Evolutionary conservation across 2,113 vertebrate genomes (phyloP).

Genomic region (Pseudopipra pipra): DNA sequence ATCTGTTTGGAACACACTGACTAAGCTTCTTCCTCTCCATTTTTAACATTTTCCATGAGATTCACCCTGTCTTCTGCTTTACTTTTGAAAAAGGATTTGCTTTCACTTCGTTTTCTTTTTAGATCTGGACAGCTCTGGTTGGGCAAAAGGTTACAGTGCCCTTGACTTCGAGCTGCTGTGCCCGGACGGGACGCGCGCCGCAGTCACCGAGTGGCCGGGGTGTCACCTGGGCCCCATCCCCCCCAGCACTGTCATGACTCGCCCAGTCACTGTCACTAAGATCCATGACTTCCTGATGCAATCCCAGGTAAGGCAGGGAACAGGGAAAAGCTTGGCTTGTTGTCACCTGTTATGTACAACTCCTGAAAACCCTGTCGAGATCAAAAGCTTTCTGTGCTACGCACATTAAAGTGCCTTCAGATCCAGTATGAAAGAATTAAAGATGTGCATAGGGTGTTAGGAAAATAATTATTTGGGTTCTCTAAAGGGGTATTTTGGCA

Average conservation of each 20-base stretch:
- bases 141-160: slow-evolving; percentile 73
- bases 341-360: neutral
- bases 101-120: neutral
- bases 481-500: neutral
- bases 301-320: slow-evolving; percentile 78
- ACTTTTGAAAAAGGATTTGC: neutral
- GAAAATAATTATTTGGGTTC: neutral
- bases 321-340: neutral
- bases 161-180: slow-evolving; percentile 86
- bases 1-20: neutral
- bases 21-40: neutral
- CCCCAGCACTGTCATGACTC: slow-evolving; percentile 84
- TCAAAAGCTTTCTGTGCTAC: neutral
- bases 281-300: slow-evolving; percentile 85
- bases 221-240: slow-evolving; percentile 86
- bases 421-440: neutral
- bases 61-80: neutral
- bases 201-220: slow-evolving; percentile 81
- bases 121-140: slow-evolving; percentile 81
- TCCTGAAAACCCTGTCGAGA: neutral
- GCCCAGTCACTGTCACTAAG: slow-evolving; percentile 81
- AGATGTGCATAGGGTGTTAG: neutral
- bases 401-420: neutral
- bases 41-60: neutral
- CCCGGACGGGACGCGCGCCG: slow-evolving; percentile 69